Base-by-base conservation (phyloP, 2,113 vertebrate genomes). In the Anoplopoma fimbria region DNA sequence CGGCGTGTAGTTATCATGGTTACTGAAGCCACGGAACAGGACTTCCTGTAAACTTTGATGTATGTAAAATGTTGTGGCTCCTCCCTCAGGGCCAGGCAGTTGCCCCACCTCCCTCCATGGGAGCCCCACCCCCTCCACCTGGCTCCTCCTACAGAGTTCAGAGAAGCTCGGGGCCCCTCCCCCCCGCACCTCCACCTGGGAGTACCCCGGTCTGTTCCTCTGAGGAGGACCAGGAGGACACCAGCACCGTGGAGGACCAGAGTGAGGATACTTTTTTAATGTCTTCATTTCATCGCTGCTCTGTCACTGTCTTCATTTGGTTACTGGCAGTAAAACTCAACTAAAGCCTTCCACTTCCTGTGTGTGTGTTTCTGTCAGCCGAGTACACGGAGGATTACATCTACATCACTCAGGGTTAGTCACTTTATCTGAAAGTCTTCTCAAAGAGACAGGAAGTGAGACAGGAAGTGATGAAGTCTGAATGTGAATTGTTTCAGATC, bases 311-410 rank as follows among this genome's bases (percentile, higher is more conserved):
- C n/a, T n/a, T n/a, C n/a, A n/a, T n/a, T n/a, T n/a, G n/a, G n/a
- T n/a, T n/a, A n/a, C n/a, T n/a, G n/a, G n/a, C n/a, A n/a, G n/a
- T n/a, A 55, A 42, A 42, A 40, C 38, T 40, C 4, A 42, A 13
- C 40, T 42, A 42, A 42, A 49, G 10, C 47, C 19, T 47, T 47
- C 15, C 6, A 19, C n/a, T n/a, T n/a, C n/a, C n/a, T n/a, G n/a
- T n/a, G n/a, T 64, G 4, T 40, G 0, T 80, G 21, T 73, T n/a
- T 91, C 49, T 80, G 33, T 78, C 57, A 99, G 98, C 94, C 0
- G 96, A 96, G 69, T 98, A 96, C 86, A 84, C 94, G 3, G 97
- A 96, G 80, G 97, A 97, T 8, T 98, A 95, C 90, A 85, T 97
- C 45, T 98, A 96, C 85, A 78, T 87, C 57, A 19, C 94, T 80